Percentiles rank a stretch among this genome's conserved stretches.
These are phyloP conservation scores for Gulo gulo DNA, from an alignment of 2,113 vertebrate species.

Conservation along the genomic window DNA sequence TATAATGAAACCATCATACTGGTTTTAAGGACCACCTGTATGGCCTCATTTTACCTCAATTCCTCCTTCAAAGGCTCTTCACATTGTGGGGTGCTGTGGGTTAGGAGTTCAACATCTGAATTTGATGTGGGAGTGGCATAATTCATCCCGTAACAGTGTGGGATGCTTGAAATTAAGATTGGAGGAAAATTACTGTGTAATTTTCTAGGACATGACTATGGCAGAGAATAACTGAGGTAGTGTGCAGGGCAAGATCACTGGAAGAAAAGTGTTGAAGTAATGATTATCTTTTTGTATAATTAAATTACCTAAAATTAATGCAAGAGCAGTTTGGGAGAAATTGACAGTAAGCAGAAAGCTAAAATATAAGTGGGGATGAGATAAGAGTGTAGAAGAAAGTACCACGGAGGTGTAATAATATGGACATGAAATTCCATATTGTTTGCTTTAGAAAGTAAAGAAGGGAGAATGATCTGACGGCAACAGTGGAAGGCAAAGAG, in stretches of 20 bases:
- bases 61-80: background rate
- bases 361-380: background rate
- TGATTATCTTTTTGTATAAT: background rate
- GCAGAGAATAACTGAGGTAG: background rate
- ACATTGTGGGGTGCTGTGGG: background rate
- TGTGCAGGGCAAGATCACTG: background rate
- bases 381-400: background rate
- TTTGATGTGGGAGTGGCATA: background rate
- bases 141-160: background rate
- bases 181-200: background rate
- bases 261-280: background rate
- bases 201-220: background rate
- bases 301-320: background rate
- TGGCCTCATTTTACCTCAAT: background rate
- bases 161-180: background rate
- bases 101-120: background rate
- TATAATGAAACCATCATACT: background rate
- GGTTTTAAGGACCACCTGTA: background rate
- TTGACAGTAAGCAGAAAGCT: background rate
- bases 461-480: background rate
- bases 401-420: background rate
- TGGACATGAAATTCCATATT: background rate
- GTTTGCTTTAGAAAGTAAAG: background rate
- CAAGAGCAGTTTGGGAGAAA: background rate
- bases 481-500: background rate